Evolutionary conservation across 2,113 vertebrate genomes (phyloP).

Genomic region (Cnemophilus loriae): DNA sequence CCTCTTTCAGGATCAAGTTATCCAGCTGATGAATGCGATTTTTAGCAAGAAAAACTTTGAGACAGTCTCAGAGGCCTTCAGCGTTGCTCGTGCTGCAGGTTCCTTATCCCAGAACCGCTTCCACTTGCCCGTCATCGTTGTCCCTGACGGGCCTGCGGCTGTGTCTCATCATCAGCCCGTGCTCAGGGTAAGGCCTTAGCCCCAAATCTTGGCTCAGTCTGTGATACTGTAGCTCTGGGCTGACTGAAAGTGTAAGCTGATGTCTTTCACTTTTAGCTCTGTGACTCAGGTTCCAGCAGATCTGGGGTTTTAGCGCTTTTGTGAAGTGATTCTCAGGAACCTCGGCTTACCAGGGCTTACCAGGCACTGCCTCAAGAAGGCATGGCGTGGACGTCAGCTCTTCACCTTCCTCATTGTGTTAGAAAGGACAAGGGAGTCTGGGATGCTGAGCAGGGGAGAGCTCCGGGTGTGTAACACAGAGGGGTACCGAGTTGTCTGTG

Average conservation of each 20-base stretch:
- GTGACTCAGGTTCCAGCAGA: background rate
- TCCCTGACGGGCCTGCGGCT: conserved; percentile 80
- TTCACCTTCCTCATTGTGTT: background rate
- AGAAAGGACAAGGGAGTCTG: background rate
- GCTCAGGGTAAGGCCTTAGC: conserved; percentile 75
- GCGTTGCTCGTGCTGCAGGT: conserved; percentile 82
- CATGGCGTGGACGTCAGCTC: background rate
- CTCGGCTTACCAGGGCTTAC: background rate
- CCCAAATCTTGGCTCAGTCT: background rate
- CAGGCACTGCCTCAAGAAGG: background rate
- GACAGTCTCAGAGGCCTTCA: conserved; percentile 88
- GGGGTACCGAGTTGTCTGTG: background rate
- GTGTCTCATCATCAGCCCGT: conserved; percentile 88
- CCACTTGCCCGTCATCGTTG: conserved; percentile 86
- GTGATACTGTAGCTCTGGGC: background rate
- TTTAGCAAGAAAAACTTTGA: conserved; percentile 97
- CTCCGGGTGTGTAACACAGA: background rate
- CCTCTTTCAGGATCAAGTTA: conserved; percentile 86
- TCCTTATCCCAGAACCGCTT: conserved; percentile 87
- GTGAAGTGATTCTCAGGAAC: background rate
- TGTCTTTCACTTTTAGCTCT: background rate
- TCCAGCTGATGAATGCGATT: conserved; percentile 92
- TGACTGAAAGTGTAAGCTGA: background rate
- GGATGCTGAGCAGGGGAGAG: background rate
- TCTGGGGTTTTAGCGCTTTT: background rate